phyloP scores from a whole-genome alignment of 2,113 vertebrate species.

The Microcebus tavaratra region DNA sequence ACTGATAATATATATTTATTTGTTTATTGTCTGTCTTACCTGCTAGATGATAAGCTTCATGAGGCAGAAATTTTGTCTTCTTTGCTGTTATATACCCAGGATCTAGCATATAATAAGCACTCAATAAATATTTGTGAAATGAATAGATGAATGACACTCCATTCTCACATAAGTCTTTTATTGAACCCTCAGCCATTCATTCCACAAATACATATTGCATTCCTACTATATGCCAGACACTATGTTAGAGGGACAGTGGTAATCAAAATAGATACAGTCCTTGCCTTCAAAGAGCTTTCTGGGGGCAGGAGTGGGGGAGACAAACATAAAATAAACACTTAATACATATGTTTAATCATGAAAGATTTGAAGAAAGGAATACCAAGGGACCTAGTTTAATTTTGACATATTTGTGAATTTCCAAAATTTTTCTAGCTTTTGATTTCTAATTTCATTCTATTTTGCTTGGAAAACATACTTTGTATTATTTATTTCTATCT shows the following conservation, averaged over 20 bases:
- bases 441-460: neutral
- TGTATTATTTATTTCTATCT: neutral
- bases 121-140: slow-evolving; percentile 21
- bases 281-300: neutral
- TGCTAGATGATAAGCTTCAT: neutral
- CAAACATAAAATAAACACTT: neutral
- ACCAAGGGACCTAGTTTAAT: neutral
- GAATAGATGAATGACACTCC: neutral
- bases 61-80: neutral
- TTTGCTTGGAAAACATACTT: neutral
- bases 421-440: neutral
- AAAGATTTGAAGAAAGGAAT: slow-evolving; percentile 3
- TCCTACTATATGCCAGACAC: neutral
- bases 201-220: neutral
- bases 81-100: neutral
- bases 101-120: too few species aligned
- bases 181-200: neutral
- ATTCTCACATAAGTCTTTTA: neutral
- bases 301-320: neutral
- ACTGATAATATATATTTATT: neutral
- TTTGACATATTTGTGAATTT: neutral
- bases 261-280: neutral
- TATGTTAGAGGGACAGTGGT: neutral
- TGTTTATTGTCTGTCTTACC: neutral
- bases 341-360: neutral